Evolutionary conservation across 2,888 invertebrate genomes (phyloP).

Genomic region (Pandemis cinnamomeana): DNA sequence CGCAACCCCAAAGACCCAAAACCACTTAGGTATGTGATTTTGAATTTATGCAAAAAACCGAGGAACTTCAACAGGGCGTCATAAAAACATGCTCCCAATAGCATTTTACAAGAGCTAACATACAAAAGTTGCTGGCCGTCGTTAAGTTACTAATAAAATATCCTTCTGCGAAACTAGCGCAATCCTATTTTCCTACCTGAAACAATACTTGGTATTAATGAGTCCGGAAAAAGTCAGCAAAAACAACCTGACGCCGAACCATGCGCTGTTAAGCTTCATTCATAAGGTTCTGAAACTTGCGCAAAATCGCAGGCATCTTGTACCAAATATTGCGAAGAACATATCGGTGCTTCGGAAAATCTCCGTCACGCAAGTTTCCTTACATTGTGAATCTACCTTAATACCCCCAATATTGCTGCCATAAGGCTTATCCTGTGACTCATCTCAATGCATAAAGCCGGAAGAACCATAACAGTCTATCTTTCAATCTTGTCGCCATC

Average conservation of each 20-base stretch:
- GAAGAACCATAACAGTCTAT: conserved; percentile 14
- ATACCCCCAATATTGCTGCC: not conserved
- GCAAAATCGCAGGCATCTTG: not conserved
- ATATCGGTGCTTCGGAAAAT: not conserved
- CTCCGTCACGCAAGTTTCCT: not conserved
- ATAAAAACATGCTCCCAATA: too few relatives aligned
- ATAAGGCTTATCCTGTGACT: not conserved
- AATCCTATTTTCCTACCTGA: not conserved
- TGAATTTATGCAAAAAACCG: too few relatives aligned
- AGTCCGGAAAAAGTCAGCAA: not conserved
- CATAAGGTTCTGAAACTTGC: not conserved
- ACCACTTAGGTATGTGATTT: too few relatives aligned
- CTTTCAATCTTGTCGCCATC: conserved; percentile 5
- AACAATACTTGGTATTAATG: not conserved
- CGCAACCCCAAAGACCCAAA: too few relatives aligned
- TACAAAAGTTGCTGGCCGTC: too few relatives aligned
- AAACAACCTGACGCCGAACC: not conserved
- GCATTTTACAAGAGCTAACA: too few relatives aligned
- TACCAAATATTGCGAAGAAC: not conserved
- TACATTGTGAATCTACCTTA: conserved; percentile 1
- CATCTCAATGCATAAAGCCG: conserved; percentile 13
- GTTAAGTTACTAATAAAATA: not conserved
- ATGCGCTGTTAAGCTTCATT: not conserved
- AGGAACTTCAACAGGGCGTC: too few relatives aligned
- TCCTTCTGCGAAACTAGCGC: not conserved